Conservation (phyloP, 2,797 vertebrate species). For the Nyctibius grandis region DNA sequence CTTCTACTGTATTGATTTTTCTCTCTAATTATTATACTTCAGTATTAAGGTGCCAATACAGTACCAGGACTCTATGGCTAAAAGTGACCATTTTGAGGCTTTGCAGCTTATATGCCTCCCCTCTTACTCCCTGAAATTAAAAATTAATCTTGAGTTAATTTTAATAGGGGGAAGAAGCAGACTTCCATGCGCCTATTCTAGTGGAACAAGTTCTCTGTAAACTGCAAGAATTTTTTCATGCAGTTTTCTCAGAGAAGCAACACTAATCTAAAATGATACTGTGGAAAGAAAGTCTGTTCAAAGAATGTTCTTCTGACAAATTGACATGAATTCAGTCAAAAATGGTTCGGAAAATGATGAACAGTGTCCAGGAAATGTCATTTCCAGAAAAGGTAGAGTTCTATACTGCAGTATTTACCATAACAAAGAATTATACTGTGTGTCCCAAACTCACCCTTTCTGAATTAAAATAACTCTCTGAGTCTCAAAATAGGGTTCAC, state of each 20-base stretch:
- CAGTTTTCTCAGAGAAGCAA: neutral
- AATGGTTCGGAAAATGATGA: neutral
- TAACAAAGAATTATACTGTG: neutral
- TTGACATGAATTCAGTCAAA: neutral
- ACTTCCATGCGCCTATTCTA: neutral
- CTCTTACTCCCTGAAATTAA: neutral
- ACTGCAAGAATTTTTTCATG: neutral
- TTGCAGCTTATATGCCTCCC: neutral
- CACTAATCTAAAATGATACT: neutral
- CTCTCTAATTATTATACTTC: neutral
- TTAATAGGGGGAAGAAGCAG: neutral
- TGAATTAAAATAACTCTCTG: neutral
- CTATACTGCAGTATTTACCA: neutral
- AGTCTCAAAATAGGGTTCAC: neutral
- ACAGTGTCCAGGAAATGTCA: neutral
- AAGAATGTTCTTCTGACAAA: neutral
- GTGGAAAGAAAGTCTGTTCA: neutral
- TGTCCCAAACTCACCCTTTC: neutral
- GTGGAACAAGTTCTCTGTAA: neutral
- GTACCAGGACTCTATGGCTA: neutral
- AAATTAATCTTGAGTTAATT: neutral
- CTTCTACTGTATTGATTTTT: neutral
- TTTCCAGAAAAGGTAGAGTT: neutral
- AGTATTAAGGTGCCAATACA: neutral
- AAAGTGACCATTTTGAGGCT: neutral